These are phyloP conservation scores for Paradisaea rubra DNA, from an alignment of 2,113 vertebrate genomes.

Conservation along the genomic window DNA sequence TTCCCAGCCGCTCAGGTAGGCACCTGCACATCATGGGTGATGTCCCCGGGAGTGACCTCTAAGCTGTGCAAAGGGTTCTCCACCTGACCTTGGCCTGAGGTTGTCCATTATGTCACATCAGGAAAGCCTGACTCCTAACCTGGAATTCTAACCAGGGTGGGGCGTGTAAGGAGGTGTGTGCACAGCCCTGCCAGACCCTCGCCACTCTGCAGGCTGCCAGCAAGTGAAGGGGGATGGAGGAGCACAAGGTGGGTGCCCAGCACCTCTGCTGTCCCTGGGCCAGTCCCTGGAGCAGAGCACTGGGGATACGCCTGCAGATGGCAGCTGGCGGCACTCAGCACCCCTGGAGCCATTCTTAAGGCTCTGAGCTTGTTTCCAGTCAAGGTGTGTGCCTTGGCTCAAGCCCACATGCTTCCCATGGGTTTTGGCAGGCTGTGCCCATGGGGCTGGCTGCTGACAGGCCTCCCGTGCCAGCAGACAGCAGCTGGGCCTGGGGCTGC, in stretches of 20 bases:
- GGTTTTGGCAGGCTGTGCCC: neutral
- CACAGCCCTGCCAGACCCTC: neutral
- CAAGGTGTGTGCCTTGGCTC: neutral
- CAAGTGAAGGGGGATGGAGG: neutral
- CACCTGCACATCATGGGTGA: neutral
- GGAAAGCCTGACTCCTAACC: neutral
- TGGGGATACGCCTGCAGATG: neutral
- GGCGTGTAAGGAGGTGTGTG: neutral
- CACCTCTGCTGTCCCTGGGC: neutral
- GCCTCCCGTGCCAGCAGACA: neutral
- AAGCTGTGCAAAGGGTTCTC: neutral
- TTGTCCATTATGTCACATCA: neutral
- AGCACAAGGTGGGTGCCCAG: neutral
- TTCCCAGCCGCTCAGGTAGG: neutral
- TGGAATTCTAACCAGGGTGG: neutral
- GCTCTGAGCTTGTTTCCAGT: neutral
- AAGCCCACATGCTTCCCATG: fast-evolving
- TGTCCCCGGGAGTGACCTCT: neutral
- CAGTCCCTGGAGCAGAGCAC: neutral
- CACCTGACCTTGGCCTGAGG: neutral
- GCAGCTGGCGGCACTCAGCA: neutral
- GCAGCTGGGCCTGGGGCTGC: neutral
- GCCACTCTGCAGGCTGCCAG: neutral
- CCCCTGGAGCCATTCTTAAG: neutral
- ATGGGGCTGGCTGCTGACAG: neutral